Evolutionary conservation across 2,113 vertebrate genomes (phyloP).

Genomic region (Microcebus jonahi): DNA sequence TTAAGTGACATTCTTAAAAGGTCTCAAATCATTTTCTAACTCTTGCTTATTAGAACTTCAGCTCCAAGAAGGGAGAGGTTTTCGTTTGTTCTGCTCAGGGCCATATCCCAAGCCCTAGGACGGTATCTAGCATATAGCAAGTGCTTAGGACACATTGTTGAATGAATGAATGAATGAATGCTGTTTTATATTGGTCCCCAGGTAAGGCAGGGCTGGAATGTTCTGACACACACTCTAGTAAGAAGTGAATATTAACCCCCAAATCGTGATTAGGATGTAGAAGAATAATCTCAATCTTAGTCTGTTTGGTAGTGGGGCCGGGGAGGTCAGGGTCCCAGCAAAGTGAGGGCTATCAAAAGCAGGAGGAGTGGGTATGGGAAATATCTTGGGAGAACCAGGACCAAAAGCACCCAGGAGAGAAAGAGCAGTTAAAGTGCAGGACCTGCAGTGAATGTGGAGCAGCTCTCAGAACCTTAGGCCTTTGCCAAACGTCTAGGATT

Average conservation of each 20-base stretch:
- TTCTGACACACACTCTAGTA: not conserved
- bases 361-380: fast-evolving
- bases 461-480: not conserved
- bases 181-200: not conserved
- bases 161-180: not conserved
- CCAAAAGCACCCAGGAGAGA: not conserved
- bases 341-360: not conserved
- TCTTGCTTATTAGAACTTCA: not conserved
- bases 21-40: not conserved
- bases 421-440: not conserved
- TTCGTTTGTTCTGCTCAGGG: not conserved
- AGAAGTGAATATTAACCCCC: not conserved
- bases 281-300: not conserved
- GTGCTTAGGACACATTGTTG: not conserved
- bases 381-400: not conserved
- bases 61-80: not conserved
- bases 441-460: not conserved
- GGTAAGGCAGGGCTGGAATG: not conserved
- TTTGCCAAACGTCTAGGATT: not conserved
- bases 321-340: not conserved
- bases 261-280: not conserved
- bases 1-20: not conserved
- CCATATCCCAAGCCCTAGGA: not conserved
- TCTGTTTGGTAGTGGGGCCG: not conserved
- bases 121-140: not conserved